phyloP scores from a whole-genome alignment of 2,113 vertebrate species.

The Pagrus major region DNA sequence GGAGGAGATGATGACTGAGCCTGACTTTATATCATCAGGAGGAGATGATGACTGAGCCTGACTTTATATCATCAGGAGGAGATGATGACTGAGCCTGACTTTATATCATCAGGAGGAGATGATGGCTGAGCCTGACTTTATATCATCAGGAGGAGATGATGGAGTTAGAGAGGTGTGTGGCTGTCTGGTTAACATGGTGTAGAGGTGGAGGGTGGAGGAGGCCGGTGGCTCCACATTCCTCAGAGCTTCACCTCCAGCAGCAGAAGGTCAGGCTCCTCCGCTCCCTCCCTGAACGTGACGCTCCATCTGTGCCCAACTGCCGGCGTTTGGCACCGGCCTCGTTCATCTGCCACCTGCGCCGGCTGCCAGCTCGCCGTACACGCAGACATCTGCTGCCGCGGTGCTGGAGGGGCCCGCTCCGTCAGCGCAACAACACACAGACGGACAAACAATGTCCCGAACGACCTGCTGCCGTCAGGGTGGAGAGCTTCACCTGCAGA shows the following conservation, averaged over 20 bases:
- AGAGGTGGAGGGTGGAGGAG: background rate
- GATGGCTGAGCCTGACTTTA: no score
- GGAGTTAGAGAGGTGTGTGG: background rate
- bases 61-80: no score
- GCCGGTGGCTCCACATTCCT: background rate
- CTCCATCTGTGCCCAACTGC: conserved; percentile 39
- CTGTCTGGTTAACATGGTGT: background rate
- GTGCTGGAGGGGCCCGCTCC: background rate
- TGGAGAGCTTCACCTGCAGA: background rate
- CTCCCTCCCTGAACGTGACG: conserved; percentile 20
- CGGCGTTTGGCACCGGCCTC: conserved; percentile 10
- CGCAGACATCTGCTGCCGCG: conserved; percentile 24
- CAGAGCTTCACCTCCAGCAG: conserved; percentile 29
- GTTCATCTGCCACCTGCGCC: conserved; percentile 23
- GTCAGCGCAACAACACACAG: background rate
- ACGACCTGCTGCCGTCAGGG: conserved; percentile 1
- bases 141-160: no score
- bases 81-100: no score
- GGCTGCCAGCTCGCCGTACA: conserved; percentile 30
- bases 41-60: no score
- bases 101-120: no score
- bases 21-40: no score
- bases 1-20: no score
- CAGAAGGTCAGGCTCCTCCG: conserved; percentile 8
- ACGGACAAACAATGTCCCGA: background rate